Base-by-base conservation (phyloP, 1,140 invertebrate genomes). In the Brachystomella parvula region DNA sequence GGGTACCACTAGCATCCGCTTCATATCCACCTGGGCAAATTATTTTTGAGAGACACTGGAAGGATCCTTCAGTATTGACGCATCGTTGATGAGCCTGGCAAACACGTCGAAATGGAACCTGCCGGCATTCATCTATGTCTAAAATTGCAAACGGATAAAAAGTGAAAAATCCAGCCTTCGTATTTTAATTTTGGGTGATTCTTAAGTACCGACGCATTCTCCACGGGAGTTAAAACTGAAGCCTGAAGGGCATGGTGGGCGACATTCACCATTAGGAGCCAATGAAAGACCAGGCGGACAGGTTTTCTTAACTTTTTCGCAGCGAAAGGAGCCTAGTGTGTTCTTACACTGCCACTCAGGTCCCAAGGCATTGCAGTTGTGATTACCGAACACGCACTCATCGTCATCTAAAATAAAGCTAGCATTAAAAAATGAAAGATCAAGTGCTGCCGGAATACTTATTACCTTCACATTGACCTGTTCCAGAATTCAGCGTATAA, bases 401-500 rank as follows among this genome's bases (percentile, higher is more conserved):
- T 98, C 89, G 71, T 96, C 88, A 77, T 98, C 95, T 90, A 73
- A 31, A 77, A 74, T 65, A 26, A 56, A n/a, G 0, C 31, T 15
- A n/a, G 3, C 12, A 64, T 64, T 64, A 58, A n/a, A 3, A 31
- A 12, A 44, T 17, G 3, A 62, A 39, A 17, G 29, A 32, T 61
- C 32, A 61, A 33, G 19, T 9, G 3, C 9, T n/a, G n/a, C 28
- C 21, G 12, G 24, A 57, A 17, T 2, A n/a, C n/a, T 60, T 59
- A 64, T 74, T 78, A 92, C 89, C 89, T 81, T 92, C 89, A 78
- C 95, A 98, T 66, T 85, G 80, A 64, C 91, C 87, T 2, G 88
- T 89, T 12, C 86, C 83, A 6, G 89, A 87, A 75, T 98, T 95
- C 2, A 98, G 78, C 0, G 93, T 95, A 75, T 98, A 98, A 0